phyloP scores from a whole-genome alignment of 2,888 invertebrate genomes.

The Tenthredo amoena region DNA sequence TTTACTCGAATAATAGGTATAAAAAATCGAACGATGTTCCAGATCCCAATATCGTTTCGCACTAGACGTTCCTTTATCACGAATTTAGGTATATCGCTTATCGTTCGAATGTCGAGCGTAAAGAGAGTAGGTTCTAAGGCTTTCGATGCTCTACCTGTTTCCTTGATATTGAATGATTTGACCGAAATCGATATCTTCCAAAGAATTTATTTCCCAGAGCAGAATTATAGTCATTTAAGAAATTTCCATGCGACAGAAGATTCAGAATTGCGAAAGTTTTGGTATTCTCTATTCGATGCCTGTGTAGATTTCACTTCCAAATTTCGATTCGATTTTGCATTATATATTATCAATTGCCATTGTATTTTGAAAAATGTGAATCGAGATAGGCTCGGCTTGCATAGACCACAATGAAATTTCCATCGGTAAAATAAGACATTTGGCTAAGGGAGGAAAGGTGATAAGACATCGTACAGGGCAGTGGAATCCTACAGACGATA shows the following conservation, averaged over 20 bases:
- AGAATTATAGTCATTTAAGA: neutral
- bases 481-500: neutral
- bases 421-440: neutral
- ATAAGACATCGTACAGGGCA: neutral
- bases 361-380: neutral
- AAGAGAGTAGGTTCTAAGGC: neutral
- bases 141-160: neutral
- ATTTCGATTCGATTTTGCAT: neutral
- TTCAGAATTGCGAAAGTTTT: neutral
- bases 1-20: neutral
- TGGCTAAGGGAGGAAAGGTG: neutral
- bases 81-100: neutral
- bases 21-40: neutral
- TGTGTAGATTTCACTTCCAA: neutral
- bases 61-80: neutral
- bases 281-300: neutral
- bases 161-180: neutral
- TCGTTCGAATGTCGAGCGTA: neutral
- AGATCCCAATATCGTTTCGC: neutral
- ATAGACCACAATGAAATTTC: neutral
- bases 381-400: neutral
- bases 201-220: neutral
- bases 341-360: neutral
- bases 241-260: neutral
- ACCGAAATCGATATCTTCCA: neutral